A percentile compares a stretch with the other conserved stretches of the same genome.
phyloP scores from a whole-genome alignment of 2,888 invertebrate genomes.

The Epicampocera succincta region DNA sequence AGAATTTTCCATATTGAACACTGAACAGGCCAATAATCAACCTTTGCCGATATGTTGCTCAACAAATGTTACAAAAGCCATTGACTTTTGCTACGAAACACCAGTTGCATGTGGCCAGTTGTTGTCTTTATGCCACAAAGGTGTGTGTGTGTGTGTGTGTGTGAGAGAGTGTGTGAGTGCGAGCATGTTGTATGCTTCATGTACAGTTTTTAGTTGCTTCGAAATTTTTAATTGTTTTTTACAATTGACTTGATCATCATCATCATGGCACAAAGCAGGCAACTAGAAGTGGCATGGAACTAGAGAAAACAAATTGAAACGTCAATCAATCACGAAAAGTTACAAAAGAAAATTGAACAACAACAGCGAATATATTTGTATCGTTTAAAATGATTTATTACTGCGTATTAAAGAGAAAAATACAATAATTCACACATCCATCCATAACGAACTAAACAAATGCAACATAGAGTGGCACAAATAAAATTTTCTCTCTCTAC shows the following conservation, averaged over 20 bases:
- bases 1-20: neutral
- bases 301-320: slow-evolving; percentile 60
- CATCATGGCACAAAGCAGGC: slow-evolving; percentile 13
- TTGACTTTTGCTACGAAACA: slow-evolving; percentile 36
- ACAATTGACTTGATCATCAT: slow-evolving; percentile 53
- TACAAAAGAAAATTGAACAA: slow-evolving; percentile 39
- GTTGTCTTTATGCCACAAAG: neutral
- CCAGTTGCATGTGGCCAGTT: slow-evolving; percentile 44
- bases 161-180: slow-evolving; percentile 1
- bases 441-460: slow-evolving; percentile 11
- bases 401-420: slow-evolving; percentile 38
- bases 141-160: neutral
- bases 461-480: slow-evolving; percentile 46
- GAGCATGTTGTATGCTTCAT: slow-evolving; percentile 15
- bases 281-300: slow-evolving; percentile 22
- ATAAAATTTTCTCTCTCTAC: slow-evolving; percentile 3
- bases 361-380: slow-evolving; percentile 20
- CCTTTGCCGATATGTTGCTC: neutral
- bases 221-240: slow-evolving; percentile 51
- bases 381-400: slow-evolving; percentile 57
- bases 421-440: neutral
- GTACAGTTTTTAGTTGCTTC: slow-evolving; percentile 25
- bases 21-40: neutral
- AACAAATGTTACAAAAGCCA: slow-evolving; percentile 24
- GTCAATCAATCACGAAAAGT: slow-evolving; percentile 61